Evolutionary conservation across 2,113 vertebrate genomes (phyloP), one percentile per base, ranked within the genome.

Genomic region (Bubalus kerabau): DNA sequence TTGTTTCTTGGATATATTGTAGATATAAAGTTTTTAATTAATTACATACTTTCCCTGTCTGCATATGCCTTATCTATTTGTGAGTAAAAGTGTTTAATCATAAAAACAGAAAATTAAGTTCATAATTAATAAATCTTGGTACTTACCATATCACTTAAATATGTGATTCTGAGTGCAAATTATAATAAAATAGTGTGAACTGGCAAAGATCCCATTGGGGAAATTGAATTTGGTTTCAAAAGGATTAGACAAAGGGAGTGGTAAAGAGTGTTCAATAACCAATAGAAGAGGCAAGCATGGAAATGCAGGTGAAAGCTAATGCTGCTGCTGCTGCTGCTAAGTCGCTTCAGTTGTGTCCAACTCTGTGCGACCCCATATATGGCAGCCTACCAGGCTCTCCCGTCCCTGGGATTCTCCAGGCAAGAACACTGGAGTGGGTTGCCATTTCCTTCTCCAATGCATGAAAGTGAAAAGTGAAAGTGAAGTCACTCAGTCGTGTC

Each of bases 81-180:
- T 4, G 14, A 4, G 19, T 10, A 90, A 56, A n/a, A 3, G 64
- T 46, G 64, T 88, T 90, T 91, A 85, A 40, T 78, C 10, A 43
- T 52, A 87, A 85, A 64, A 59, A 17, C 5, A 74, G 5, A 83
- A 90, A 78, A 93, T 28, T 30, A 91, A 87, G 88, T 91, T 74
- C 7, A 71, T 30, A 82, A 30, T 71, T 78, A 82, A 32, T 81
- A 74, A 23, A 43, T 71, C 32, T 50, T 50, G 62, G 3, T 76
- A 13, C 2, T 80, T 74, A 30, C 50, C n/a, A 52, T 71, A 23
- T 40, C 19, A 40, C 19, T 40, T 67, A 78, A 60, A 23, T 8
- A 40, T 83, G 2, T 40, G 3, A 83, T 80, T 83, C 12, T 54
- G 19, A 43, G 16, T 56, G n/a, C 76, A 94, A 74, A 32, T 81